phyloP scores from a whole-genome alignment of 2,113 vertebrate species.

The Myotis yumanensis region DNA sequence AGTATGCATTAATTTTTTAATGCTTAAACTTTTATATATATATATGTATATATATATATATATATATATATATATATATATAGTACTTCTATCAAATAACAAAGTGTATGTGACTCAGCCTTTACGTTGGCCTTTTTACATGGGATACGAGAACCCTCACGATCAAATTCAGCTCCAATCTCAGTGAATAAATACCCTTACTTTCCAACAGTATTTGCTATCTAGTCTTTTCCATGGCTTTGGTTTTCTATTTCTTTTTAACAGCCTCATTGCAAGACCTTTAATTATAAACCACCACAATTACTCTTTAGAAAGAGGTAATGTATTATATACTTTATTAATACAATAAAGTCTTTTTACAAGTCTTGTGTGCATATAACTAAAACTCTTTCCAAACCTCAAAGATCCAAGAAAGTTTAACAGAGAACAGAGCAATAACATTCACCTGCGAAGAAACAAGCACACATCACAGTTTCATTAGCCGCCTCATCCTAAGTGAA shows the following conservation, averaged over 20 bases:
- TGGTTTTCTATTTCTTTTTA: constrained; percentile 17
- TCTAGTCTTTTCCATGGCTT: not conserved
- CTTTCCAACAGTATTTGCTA: not conserved
- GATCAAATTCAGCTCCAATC: constrained; percentile 17
- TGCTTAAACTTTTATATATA: not conserved
- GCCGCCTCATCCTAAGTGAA: constrained; percentile 29
- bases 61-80: not conserved
- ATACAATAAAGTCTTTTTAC: constrained; percentile 36
- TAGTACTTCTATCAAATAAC: not conserved
- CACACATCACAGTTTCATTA: constrained; percentile 44
- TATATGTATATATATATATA: not conserved
- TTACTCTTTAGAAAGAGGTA: constrained; percentile 37
- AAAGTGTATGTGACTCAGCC: not conserved
- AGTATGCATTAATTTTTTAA: not conserved
- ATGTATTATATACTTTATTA: not conserved
- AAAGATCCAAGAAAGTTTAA: constrained; percentile 21
- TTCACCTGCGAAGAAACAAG: constrained; percentile 57
- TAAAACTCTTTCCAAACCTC: constrained; percentile 45
- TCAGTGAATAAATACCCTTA: not conserved
- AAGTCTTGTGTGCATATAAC: not conserved
- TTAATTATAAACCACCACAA: constrained; percentile 1
- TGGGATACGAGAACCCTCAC: constrained; percentile 7
- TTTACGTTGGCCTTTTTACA: not conserved
- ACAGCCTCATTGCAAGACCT: not conserved
- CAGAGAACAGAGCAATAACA: not conserved